Evolutionary conservation across 2,113 vertebrate genomes (phyloP), one percentile per base, ranked within the genome.

Genomic region (Progne subis): DNA sequence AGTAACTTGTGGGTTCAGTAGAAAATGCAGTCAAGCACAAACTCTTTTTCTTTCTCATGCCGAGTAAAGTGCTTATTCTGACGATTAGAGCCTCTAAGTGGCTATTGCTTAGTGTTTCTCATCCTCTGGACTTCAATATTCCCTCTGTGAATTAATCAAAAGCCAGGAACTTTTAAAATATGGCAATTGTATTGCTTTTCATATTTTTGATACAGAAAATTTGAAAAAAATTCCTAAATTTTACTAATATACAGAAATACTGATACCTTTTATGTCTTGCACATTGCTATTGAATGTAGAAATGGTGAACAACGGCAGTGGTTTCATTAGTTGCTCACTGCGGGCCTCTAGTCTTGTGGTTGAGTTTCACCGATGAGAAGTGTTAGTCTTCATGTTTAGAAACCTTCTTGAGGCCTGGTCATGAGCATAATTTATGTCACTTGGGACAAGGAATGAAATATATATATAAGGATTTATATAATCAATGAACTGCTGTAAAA

Each of bases 1-100:
- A 87, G 43, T 81, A 69, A 96, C 95, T 94, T 95, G 50, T 59
- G 49, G 31, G 12, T 56, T 92, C 75, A 86, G 44, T 46, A 68
- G 57, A 77, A 87, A 80, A 60, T 60, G 61, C 64, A 90, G 75
- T 70, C 85, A 67, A 68, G 59, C 71, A 71, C 92, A 56, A 93
- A 81, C 11, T 41, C 16, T 65, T 88, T 47, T 47, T 57, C 19
- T 70, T 91, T 88, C 3, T 12, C 9, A 16, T 55, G 29, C 50
- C 46, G 14, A 82, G 21, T 69, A 34, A 82, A 82, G 82, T 78
- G 69, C 8, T 86, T 65, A 43, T 72, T 76, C 81, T 91, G 78
- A 61, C 8, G 47, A 52, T 21, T 85, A 41, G 10, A 78, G 60
- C 9, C 52, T 92, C 43, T 52, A 46, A 69, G 8, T 52, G 14